Base-by-base conservation (phyloP, 2,888 invertebrate species). In the Proisotoma minuta region DNA sequence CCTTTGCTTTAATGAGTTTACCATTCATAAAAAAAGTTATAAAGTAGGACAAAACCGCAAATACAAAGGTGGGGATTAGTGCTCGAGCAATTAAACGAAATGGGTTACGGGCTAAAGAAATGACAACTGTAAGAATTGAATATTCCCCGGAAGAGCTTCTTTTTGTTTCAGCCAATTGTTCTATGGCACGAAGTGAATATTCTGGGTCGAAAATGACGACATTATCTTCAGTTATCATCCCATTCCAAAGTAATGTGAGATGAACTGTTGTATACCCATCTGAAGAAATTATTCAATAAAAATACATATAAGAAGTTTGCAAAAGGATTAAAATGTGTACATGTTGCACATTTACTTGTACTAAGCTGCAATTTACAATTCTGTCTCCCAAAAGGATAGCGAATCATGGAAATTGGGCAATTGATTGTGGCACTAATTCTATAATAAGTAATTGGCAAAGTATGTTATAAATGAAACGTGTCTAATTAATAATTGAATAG, bases 311-410 rank as follows among this genome's bases (percentile, higher is more conserved):
- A 39, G 18, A 10, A 22, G 3, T 15, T 3, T n/a, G 26, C 24
- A 27, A 47, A 60, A 39, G 28, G 28, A 12, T n/a, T 18, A 53
- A 10, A 28, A 8, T 15, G 23, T 50, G 28, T 18, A 10, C n/a
- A 22, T 22, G 50, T 50, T 15, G 26, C 18, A 8, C 47, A 53
- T 62, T 67, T 70, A 73, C 73, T 65, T 49, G 73, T 68, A 26
- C 60, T 63, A 20, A 73, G 26, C 3, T 68, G 62, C 18, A 73
- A 26, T 15, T 50, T 57, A 47, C 73, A 73, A 15, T 40, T 8
- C 57, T 71, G 71, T 27, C 51, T 61, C 27, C 70, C 73, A 54
- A 73, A 73, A 2, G 73, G 73, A 51, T 70, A 73, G 57, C 69
- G 71, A 12, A 57, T 53, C 20, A 65, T 57, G 8, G 63, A 66